Evolutionary conservation across 2,888 invertebrate species (phyloP).

Genomic region (Anaspis maculata): DNA sequence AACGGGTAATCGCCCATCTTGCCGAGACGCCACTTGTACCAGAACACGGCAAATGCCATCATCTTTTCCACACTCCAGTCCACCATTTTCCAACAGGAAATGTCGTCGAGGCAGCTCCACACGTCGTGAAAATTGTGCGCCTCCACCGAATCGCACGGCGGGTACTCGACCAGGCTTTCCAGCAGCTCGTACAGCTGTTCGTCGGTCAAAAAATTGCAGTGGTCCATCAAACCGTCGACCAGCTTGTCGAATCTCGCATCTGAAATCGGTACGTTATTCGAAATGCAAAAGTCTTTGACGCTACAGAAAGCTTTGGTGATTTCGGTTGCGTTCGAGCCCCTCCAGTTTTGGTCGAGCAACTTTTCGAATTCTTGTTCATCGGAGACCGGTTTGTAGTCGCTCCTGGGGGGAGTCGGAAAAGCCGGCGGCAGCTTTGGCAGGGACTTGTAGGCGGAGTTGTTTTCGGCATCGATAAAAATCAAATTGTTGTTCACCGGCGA

Average conservation of each 20-base stretch:
- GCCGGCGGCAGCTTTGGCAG: conserved; percentile 10
- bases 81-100: conserved; percentile 45
- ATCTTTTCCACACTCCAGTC: conserved; percentile 48
- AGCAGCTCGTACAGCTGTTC: conserved; percentile 50
- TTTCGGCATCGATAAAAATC: conserved; percentile 21
- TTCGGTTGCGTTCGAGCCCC: conserved; percentile 22
- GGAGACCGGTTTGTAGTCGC: neutral
- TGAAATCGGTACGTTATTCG: conserved; percentile 29
- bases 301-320: conserved; percentile 32
- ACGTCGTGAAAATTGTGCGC: conserved; percentile 55
- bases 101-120: conserved; percentile 60
- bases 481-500: conserved; percentile 1
- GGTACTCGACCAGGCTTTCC: conserved; percentile 46
- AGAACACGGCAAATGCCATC: conserved; percentile 54
- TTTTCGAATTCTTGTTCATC: conserved; percentile 18
- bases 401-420: neutral
- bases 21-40: conserved; percentile 50
- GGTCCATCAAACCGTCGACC: conserved; percentile 42
- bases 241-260: conserved; percentile 36
- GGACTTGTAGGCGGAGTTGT: conserved; percentile 19
- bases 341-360: conserved; percentile 27
- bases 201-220: conserved; percentile 48
- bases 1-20: conserved; percentile 48
- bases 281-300: conserved; percentile 25
- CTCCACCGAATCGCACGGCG: conserved; percentile 44